Evolutionary conservation across 2,888 invertebrate genomes (phyloP).

Genomic region (Dorcus parallelipipedus): DNA sequence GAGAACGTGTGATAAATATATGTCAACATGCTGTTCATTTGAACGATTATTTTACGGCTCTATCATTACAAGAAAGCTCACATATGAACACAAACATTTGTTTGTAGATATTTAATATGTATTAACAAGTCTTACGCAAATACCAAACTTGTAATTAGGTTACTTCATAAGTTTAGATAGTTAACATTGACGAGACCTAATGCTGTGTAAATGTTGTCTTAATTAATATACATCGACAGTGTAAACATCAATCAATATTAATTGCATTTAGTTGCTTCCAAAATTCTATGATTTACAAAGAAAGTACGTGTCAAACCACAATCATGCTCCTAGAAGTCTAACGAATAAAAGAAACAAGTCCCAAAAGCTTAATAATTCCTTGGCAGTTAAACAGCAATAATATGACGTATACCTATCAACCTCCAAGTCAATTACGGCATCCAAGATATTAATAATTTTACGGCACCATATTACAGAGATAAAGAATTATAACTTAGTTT

Average conservation of each 20-base stretch:
- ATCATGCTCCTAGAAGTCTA: neutral
- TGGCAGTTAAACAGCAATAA: conserved; percentile 42
- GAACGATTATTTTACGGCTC: conserved; percentile 10
- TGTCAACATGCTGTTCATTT: conserved; percentile 29
- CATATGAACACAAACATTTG: neutral
- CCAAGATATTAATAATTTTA: conserved; percentile 50
- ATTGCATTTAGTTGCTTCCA: too few relatives aligned
- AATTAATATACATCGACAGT: too few relatives aligned
- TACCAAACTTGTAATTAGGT: neutral
- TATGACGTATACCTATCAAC: conserved; percentile 44
- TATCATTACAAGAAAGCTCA: conserved; percentile 3
- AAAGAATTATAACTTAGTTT: conserved; percentile 45
- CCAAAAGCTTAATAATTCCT: conserved; percentile 7
- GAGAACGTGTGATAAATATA: conserved; percentile 27
- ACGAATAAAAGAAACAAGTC: conserved; percentile 10
- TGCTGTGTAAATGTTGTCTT: too few relatives aligned
- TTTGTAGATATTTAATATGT: neutral
- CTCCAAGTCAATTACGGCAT: conserved; percentile 43
- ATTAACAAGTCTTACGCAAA: neutral
- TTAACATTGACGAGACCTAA: too few relatives aligned
- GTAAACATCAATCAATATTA: too few relatives aligned
- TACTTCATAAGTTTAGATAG: neutral
- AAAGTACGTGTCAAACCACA: neutral
- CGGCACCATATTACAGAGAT: conserved; percentile 42
- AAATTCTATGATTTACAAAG: neutral